These are phyloP conservation scores for Poliocrania exsul DNA, from an alignment of 2,797 vertebrate genomes.

Conservation along the genomic window DNA sequence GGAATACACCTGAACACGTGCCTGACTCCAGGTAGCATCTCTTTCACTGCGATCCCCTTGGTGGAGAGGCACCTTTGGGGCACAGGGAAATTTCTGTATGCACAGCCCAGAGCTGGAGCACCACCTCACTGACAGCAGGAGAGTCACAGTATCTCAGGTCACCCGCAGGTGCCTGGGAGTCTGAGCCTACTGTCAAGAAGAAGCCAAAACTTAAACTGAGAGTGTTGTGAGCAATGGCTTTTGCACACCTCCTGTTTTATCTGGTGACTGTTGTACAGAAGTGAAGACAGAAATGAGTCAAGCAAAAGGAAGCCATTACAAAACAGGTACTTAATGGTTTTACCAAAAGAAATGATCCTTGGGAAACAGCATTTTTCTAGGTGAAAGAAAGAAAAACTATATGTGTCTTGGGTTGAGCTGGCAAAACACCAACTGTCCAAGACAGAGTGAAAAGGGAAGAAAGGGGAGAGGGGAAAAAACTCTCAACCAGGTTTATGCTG, in stretches of 20 bases:
- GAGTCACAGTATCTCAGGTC: background rate
- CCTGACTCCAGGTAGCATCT: too few relatives aligned
- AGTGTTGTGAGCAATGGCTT: background rate
- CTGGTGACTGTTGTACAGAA: background rate
- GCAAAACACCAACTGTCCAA: too few relatives aligned
- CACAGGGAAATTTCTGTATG: background rate
- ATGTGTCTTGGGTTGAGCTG: too few relatives aligned
- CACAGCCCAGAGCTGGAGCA: background rate
- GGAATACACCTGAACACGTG: background rate
- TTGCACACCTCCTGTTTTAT: background rate
- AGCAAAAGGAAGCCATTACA: background rate
- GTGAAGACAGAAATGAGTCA: rapidly evolving
- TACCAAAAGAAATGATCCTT: background rate
- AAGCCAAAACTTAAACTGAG: background rate
- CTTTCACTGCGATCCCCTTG: too few relatives aligned
- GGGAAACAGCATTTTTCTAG: background rate
- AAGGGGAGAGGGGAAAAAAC: too few relatives aligned
- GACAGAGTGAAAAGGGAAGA: too few relatives aligned
- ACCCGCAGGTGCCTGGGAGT: background rate
- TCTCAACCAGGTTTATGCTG: too few relatives aligned
- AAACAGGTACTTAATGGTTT: background rate
- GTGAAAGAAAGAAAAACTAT: background rate
- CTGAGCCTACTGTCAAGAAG: background rate
- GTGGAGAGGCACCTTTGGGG: too few relatives aligned
- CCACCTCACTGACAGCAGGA: rapidly evolving